These are phyloP conservation scores for Tenthredo distinguenda DNA, from an alignment of 2,888 invertebrate species.

Conservation along the genomic window DNA sequence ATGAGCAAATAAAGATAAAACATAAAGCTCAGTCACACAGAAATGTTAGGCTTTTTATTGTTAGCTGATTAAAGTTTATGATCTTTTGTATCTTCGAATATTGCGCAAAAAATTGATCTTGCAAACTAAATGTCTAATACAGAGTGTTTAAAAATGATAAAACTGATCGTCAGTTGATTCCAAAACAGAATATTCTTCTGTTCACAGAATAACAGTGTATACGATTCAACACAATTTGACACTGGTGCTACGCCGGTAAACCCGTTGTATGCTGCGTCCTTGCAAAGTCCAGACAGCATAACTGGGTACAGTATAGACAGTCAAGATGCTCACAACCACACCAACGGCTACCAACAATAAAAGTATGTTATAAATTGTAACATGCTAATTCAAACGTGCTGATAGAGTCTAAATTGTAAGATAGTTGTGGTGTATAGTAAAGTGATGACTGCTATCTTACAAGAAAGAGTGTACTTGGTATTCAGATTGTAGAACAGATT, in stretches of 20 bases:
- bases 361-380: conserved; percentile 36
- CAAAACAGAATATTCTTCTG: conserved; percentile 62
- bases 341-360: conserved; percentile 76
- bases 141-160: conserved; percentile 11
- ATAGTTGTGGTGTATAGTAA: neutral
- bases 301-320: conserved; percentile 79
- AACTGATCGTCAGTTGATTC: conserved; percentile 29
- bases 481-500: neutral
- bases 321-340: conserved; percentile 69
- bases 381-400: neutral
- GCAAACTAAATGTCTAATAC: neutral
- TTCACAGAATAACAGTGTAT: conserved; percentile 85
- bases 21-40: neutral
- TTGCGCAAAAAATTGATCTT: neutral
- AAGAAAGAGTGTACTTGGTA: neutral
- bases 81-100: neutral
- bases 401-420: neutral
- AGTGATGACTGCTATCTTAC: conserved; percentile 20
- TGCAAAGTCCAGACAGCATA: conserved; percentile 87
- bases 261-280: conserved; percentile 85
- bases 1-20: neutral
- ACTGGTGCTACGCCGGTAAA: conserved; percentile 84
- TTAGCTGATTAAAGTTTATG: neutral
- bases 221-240: conserved; percentile 87
- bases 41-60: neutral